Evolutionary conservation across 2,797 vertebrate species (phyloP).

Genomic region (Hirundo rustica): DNA sequence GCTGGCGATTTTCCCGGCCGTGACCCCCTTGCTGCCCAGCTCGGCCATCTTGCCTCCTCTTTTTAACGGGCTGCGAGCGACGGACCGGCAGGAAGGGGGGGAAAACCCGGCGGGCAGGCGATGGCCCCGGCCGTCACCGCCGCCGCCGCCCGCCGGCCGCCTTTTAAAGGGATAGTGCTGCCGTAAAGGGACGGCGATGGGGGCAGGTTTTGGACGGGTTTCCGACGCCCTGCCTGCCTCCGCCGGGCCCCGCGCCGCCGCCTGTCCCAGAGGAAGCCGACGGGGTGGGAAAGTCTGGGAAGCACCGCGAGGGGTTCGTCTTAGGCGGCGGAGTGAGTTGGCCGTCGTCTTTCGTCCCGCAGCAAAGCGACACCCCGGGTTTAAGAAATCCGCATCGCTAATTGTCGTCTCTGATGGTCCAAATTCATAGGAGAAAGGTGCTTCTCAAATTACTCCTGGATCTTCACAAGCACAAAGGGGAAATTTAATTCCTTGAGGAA

Average conservation of each 20-base stretch:
- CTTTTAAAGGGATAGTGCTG: conserved; percentile 76
- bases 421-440: background rate
- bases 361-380: background rate
- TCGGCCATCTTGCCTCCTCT: conserved; percentile 90
- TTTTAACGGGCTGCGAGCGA: conserved; percentile 39
- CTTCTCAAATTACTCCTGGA: background rate
- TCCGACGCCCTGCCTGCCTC: background rate
- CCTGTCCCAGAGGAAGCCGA: background rate
- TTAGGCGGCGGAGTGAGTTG: no score
- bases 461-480: background rate
- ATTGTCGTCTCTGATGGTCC: no score
- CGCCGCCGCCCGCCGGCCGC: conserved; percentile 33
- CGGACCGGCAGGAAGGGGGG: conserved; percentile 26
- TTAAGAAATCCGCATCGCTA: background rate
- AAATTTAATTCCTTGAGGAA: background rate
- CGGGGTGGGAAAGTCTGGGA: background rate
- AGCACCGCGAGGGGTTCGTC: background rate
- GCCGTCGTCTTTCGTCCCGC: background rate
- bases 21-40: conserved; percentile 92
- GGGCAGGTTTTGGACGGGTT: background rate
- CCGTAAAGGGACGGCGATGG: background rate
- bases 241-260: background rate
- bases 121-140: conserved; percentile 40
- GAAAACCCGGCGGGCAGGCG: conserved; percentile 35
- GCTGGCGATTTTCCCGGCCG: conserved; percentile 94